Evolutionary conservation across 2,888 invertebrate genomes (phyloP), one percentile per base, ranked within the genome.

Genomic region (Drosophila meridionalis): DNA sequence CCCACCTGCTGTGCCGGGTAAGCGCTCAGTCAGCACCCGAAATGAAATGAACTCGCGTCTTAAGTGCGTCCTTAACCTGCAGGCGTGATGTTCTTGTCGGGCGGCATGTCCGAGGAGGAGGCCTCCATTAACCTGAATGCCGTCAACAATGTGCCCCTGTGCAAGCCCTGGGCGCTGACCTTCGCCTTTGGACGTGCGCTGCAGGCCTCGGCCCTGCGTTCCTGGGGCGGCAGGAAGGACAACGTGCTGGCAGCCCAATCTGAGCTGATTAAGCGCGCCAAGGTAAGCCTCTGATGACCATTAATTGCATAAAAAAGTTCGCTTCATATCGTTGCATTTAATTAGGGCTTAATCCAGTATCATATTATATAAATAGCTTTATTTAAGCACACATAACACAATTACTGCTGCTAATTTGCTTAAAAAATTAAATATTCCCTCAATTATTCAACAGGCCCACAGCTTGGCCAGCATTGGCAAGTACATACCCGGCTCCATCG

Each of bases 101-200:
- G 99, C 81, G 99, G 99, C 72, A 99, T 99, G 94, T 98, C 98
- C 61, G 99, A 99, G 93, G 98, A 99, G 91, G 99, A 99, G 89
- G 99, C 99, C 9, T 97, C 99, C 0, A 95, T 98, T 62, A 96
- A 99, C 93, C 95, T 99, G 94, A 97, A 98, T 93, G 99, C 99
- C 84, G 99, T 99, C 94, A 99, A 99, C 94, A 95, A 96, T 73
- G 95, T 95, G 78, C 94, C 94, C 11, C 95, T 96, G 73, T 96
- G 97, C 94, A 98, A 97, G 94, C 99, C 99, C 64, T 99, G 99
- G 99, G 96, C 97, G 11, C 95, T 99, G 58, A 98, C 98, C 79
- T 99, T 99, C 96, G 98, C 98, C 92, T 99, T 97, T 93, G 99
- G 99, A 2, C 97, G 99, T 83, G 99, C 99, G 62, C 95, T 99